These are phyloP conservation scores for Drosophila ercepeae DNA, from an alignment of 1,140 invertebrate species.

Conservation along the genomic window DNA sequence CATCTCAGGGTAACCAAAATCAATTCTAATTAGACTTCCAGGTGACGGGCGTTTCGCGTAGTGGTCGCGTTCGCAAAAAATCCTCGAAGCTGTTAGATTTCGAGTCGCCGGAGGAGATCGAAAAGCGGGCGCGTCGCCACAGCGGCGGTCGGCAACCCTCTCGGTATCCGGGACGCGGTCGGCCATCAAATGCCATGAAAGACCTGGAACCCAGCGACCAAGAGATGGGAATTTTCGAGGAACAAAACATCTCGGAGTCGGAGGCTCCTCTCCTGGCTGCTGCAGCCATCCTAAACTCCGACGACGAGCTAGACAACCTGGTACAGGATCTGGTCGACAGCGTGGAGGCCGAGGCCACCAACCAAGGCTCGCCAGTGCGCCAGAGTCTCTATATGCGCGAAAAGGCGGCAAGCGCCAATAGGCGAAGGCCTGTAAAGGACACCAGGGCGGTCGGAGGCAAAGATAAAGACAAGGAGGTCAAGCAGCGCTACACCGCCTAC, in stretches of 20 bases:
- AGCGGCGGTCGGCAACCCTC: slow-evolving; percentile 43
- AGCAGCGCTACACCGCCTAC: slow-evolving; percentile 93
- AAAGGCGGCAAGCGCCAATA: slow-evolving; percentile 84
- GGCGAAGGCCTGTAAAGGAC: slow-evolving; percentile 90
- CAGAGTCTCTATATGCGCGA: slow-evolving; percentile 91
- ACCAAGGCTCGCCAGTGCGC: slow-evolving; percentile 84
- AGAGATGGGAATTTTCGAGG: slow-evolving; percentile 35
- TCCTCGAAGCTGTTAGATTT: slow-evolving; percentile 97
- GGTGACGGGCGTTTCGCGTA: slow-evolving; percentile 92
- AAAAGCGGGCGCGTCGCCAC: slow-evolving; percentile 81
- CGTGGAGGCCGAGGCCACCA: slow-evolving; percentile 65
- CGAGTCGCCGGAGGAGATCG: slow-evolving; percentile 93
- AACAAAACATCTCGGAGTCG: slow-evolving; percentile 33
- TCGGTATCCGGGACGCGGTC: slow-evolving; percentile 53
- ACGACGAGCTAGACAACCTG: slow-evolving; percentile 73
- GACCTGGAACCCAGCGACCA: slow-evolving; percentile 50
- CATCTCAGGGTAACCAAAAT: background rate
- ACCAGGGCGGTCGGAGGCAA: slow-evolving; percentile 88
- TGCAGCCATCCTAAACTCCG: slow-evolving; percentile 53
- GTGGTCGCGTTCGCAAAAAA: slow-evolving; percentile 95
- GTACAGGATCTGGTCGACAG: slow-evolving; percentile 77
- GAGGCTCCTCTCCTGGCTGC: slow-evolving; percentile 10
- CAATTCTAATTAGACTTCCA: slow-evolving; percentile 87
- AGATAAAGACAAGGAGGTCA: slow-evolving; percentile 89
- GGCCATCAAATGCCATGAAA: slow-evolving; percentile 61